Conservation (phyloP, 1,140 invertebrate species). For the Drosophila funebris region DNA sequence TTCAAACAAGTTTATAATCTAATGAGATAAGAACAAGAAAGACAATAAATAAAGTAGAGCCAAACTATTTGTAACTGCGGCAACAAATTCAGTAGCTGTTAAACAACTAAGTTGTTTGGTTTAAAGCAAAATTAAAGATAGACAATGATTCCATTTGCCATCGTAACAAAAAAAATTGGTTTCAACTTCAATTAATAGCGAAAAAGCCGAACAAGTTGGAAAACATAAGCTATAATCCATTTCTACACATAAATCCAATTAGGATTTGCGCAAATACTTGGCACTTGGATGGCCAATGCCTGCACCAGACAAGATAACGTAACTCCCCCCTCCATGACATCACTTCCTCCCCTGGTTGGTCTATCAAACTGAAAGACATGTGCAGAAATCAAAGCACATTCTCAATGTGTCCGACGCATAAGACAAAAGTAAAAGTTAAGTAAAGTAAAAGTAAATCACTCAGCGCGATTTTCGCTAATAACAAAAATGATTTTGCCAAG, state of each 20-base stretch:
- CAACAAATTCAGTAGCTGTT: conserved; percentile 5
- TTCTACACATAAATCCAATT: conserved; percentile 82
- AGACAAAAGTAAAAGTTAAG: conserved; percentile 64
- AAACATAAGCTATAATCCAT: conserved; percentile 75
- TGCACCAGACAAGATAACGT: conserved; percentile 59
- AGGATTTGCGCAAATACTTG: conserved; percentile 70
- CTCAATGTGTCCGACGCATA: conserved; percentile 22
- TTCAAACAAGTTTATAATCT: conserved; percentile 18
- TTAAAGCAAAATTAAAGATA: background rate
- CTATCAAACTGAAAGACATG: conserved; percentile 21
- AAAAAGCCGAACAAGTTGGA: conserved; percentile 44
- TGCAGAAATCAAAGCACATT: conserved; percentile 66
- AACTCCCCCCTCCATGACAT: background rate
- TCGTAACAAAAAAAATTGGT: background rate
- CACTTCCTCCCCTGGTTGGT: background rate
- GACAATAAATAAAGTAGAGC: conserved; percentile 12
- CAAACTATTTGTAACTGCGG: background rate
- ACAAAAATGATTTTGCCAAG: conserved; percentile 77
- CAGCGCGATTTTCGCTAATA: conserved; percentile 78
- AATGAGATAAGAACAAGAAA: background rate
- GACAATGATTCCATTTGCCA: background rate
- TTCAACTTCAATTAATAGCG: conserved; percentile 59
- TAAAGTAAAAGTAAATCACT: conserved; percentile 77
- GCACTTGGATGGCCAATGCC: conserved; percentile 47
- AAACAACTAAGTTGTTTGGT: background rate